phyloP scores from a whole-genome alignment of 2,888 invertebrate species.

The Phymatocera aterrima region DNA sequence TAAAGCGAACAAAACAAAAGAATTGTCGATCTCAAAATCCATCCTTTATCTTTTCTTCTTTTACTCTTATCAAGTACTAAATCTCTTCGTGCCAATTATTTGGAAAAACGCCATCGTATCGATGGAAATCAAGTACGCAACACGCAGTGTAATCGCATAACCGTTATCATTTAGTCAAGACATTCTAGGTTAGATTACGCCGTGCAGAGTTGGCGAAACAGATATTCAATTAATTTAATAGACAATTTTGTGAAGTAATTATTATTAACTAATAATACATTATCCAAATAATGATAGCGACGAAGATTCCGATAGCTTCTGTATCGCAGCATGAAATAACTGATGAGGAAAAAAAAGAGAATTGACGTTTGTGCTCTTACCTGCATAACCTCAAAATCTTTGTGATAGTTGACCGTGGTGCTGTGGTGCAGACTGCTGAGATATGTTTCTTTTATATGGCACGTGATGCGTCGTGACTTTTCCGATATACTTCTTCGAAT shows the following conservation, averaged over 20 bases:
- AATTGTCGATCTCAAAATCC: neutral
- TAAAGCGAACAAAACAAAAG: neutral
- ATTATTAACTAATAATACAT: no score
- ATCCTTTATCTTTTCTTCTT: neutral
- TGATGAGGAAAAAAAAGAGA: neutral
- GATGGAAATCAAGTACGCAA: neutral
- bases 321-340: neutral
- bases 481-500: no score
- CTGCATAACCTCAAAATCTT: conserved; percentile 39
- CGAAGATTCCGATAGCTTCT: neutral
- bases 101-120: neutral
- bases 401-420: neutral
- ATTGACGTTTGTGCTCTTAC: conserved; percentile 9
- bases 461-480: no score
- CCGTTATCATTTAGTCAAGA: no score
- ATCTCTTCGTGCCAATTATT: neutral
- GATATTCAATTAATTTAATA: neutral
- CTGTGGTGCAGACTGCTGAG: no score
- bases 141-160: no score
- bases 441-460: no score
- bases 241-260: neutral
- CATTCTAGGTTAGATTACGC: neutral
- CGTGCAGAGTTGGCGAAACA: neutral
- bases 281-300: neutral
- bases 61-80: no score